phyloP scores from a whole-genome alignment of 2,888 invertebrate genomes.

The Epinotia nisella region DNA sequence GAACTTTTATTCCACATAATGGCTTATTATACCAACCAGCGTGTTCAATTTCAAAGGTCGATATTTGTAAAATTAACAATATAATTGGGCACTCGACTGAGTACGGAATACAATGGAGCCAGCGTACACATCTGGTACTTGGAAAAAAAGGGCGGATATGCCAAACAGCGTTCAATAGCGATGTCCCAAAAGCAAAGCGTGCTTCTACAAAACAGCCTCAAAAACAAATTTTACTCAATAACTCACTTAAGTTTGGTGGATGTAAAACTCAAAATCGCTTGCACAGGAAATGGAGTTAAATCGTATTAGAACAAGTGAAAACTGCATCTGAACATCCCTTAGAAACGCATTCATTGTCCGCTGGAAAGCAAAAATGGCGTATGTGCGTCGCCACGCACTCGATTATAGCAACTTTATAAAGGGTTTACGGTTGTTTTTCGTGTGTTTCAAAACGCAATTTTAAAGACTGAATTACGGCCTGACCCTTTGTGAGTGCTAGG shows the following conservation, averaged over 20 bases:
- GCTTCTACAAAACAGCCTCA: slow-evolving; percentile 46
- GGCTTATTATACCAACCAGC: slow-evolving; percentile 77
- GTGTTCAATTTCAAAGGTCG: slow-evolving; percentile 79
- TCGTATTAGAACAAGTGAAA: slow-evolving; percentile 50
- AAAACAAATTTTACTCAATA: slow-evolving; percentile 46
- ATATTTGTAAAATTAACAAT: slow-evolving; percentile 84
- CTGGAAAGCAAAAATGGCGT: slow-evolving; percentile 51
- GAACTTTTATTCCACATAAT: slow-evolving; percentile 61
- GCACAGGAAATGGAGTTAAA: slow-evolving; percentile 48
- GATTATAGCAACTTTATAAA: slow-evolving; percentile 41
- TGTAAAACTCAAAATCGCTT: slow-evolving; percentile 52
- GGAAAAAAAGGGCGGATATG: slow-evolving; percentile 83
- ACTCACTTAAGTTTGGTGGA: slow-evolving; percentile 34
- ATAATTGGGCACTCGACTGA: slow-evolving; percentile 82
- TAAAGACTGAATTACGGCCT: slow-evolving; percentile 58
- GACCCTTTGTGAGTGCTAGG: slow-evolving; percentile 74
- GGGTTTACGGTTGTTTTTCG: neutral
- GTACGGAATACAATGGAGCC: slow-evolving; percentile 63
- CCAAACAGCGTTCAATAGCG: slow-evolving; percentile 78
- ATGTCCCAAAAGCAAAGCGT: slow-evolving; percentile 71
- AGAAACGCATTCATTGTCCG: slow-evolving; percentile 71
- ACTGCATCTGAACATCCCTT: slow-evolving; percentile 83
- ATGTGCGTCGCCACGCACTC: slow-evolving; percentile 44
- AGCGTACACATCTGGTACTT: slow-evolving; percentile 74
- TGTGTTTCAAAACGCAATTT: slow-evolving; percentile 22